Base-by-base conservation (phyloP, 2,113 vertebrate genomes). In the Synodontis membranacea region DNA sequence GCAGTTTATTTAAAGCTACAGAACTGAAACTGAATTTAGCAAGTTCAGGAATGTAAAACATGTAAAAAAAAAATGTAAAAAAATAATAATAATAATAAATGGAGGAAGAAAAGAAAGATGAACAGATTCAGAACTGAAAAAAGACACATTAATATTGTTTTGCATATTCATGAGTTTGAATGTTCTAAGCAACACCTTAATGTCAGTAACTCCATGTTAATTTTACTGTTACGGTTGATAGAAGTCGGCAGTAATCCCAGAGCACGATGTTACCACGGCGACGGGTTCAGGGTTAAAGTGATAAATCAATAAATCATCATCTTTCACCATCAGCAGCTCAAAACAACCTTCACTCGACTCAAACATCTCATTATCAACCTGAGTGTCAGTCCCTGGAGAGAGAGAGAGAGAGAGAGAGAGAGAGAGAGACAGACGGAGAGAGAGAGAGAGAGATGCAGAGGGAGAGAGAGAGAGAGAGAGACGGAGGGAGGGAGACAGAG, bases 261-360 rank as follows among this genome's bases (percentile, higher is more conserved):
- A 85, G 52, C 42, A 54, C 50, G 19, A n/a, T 23, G 19, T 82
- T 46, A 86, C 62, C 82, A 84, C 88, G 85, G 84, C 86, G 88
- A 88, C n/a, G 58, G 28, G 34, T 72, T 56, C 39, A 86, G 64
- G 48, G 37, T 70, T 42, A 46, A 70, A 72, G 48, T 39, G 34
- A 72, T 54, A 81, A 80, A 58, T 80, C 50, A 79, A 86, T 86
- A 58, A 81, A 86, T 72, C 76, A 80, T 80, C 37, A 56, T 86
- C 58, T 80, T 72, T 72, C 82, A 74, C 21, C 82, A 56, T 56
- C 66, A 17, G 39, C 79, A 81, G 64, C 86, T 89, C 91, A 90
- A 83, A 90, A 91, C 89, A 90, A 88, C 46, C 62, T 80, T 80
- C 64, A 52, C 44, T 80, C 46, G 39, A 80, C 64, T 56, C 46